Percentiles rank a stretch among this genome's conserved stretches.
Conservation (phyloP, 2,797 vertebrate species). For the Paguma larvata region DNA sequence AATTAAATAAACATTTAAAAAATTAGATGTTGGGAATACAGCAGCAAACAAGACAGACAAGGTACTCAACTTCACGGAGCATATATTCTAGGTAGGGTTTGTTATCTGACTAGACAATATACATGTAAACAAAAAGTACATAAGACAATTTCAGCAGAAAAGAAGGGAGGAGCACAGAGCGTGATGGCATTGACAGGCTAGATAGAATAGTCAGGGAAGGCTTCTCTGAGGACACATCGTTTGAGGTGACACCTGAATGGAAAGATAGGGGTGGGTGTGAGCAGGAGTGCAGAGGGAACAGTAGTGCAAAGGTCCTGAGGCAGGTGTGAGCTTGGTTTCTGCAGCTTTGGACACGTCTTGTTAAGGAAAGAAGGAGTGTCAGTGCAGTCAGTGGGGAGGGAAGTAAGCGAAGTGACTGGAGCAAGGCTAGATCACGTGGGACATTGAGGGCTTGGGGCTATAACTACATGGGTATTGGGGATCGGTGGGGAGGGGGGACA, state of each 20-base stretch:
- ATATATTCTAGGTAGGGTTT: not conserved
- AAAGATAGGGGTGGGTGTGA: not conserved
- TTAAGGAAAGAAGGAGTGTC: not conserved
- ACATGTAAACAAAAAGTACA: not conserved
- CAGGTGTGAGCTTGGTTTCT: not conserved
- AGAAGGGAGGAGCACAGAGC: not conserved
- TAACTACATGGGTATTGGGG: not conserved
- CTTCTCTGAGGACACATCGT: not conserved
- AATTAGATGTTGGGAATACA: not conserved
- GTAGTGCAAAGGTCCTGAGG: not conserved
- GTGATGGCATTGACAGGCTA: not conserved
- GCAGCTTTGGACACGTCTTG: not conserved
- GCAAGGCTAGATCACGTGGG: accelerated
- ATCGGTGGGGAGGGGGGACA: not conserved
- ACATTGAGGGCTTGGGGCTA: not conserved
- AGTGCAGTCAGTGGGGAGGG: not conserved
- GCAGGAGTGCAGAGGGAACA: not conserved
- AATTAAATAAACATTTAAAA: too few species aligned
- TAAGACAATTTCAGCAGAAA: not conserved
- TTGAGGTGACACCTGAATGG: not conserved
- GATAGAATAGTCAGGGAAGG: not conserved
- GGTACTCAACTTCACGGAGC: not conserved
- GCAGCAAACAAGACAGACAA: not conserved
- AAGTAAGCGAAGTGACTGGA: too few species aligned
- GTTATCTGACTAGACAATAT: not conserved